Base-by-base conservation (phyloP, 2,113 vertebrate genomes). In the Saguinus imperator region DNA sequence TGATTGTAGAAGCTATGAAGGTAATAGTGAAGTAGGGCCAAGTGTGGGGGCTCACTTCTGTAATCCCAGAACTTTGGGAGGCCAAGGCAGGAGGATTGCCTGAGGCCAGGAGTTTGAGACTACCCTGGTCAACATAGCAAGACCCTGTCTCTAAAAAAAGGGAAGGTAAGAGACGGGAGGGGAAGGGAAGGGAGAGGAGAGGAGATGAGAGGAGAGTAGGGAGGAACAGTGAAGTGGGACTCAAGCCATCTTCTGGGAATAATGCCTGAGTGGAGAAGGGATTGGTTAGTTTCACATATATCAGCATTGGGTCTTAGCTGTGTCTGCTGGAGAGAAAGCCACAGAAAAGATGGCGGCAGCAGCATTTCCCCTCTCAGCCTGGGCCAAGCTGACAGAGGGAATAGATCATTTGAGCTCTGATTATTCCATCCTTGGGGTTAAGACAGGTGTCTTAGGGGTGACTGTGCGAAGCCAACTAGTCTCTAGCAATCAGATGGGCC, bases 261-360 rank as follows among this genome's bases (percentile, higher is more conserved):
- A 2, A 20, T 0, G 10, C 9, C 61, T 18, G 23, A 29, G 84
- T 3, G 58, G 17, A 11, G 50, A 23, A 40, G 52, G 29, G 1
- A 0, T 11, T 0, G n/a, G 40, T 37, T 0, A 52, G 64, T 9
- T 89, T 50, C 13, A 5, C 1, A 8, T 23, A 40, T 50, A 1
- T 48, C 45, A 9, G 3, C 1, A 0, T 1, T 1, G 40, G 50
- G 32, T 43, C 3, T 3, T 48, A 16, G 52, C 1, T 1, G 0
- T 2, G n/a, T 37, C 45, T n/a, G 17, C 66, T 6, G 9, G 3
- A 45, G 81, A 55, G 52, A 18, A 40, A 37, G 25, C 1, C 1
- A 16, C 18, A 16, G 45, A 83, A 13, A 17, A n/a, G 70, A n/a
- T 4, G 13, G 9, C 50, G 4, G 37, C 8, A 10, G 25, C 0